These are phyloP conservation scores for Pelecanoides urinatrix DNA, from an alignment of 2,113 vertebrate genomes.

Conservation along the genomic window DNA sequence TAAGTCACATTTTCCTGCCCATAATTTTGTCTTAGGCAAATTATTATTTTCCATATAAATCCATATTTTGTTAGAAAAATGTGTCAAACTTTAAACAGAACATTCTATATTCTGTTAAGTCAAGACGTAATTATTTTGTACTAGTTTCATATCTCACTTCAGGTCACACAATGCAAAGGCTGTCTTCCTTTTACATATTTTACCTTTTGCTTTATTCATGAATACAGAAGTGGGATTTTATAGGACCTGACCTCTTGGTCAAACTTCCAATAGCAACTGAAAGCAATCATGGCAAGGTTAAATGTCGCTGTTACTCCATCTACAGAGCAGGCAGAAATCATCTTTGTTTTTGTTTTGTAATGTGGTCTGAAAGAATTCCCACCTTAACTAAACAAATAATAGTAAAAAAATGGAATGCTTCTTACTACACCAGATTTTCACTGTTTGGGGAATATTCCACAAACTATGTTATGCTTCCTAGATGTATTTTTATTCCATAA, in stretches of 20 bases:
- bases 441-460: neutral
- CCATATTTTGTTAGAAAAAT: neutral
- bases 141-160: neutral
- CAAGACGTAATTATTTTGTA: neutral
- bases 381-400: neutral
- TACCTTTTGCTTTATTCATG: constrained; percentile 14
- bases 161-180: neutral
- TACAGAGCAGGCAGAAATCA: neutral
- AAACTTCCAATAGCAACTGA: neutral
- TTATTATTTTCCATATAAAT: neutral
- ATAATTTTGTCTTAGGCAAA: neutral
- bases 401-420: fast-evolving
- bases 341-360: neutral
- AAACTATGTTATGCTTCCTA: neutral
- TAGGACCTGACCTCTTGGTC: neutral
- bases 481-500: neutral
- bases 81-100: neutral
- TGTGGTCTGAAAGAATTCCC: neutral
- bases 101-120: neutral
- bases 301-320: neutral
- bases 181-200: neutral
- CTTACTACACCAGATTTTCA: neutral
- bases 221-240: neutral
- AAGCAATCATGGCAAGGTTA: neutral
- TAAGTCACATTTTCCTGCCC: neutral